Conservation (phyloP, 1,140 invertebrate genomes). For the Drosophila lowei region DNA sequence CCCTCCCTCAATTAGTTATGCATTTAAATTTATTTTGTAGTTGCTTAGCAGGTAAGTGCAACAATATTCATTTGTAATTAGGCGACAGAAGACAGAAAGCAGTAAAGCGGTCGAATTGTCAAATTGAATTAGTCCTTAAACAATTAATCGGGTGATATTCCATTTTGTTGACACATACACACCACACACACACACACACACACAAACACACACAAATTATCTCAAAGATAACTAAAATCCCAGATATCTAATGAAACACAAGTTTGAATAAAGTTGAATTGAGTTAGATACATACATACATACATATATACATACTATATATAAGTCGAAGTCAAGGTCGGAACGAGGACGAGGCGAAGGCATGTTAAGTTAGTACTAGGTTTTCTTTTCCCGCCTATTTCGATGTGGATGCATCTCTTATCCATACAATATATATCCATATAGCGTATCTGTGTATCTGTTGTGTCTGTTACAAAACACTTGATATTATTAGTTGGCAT, state of each 20-base stretch:
- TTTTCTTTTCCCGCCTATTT: conserved; percentile 24
- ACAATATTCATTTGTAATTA: conserved; percentile 63
- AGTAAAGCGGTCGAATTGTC: conserved; percentile 38
- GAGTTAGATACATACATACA: conserved; percentile 16
- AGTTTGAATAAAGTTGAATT: conserved; percentile 14
- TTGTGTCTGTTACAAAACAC: conserved; percentile 59
- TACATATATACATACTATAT: neutral
- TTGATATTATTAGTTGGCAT: conserved; percentile 76
- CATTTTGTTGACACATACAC: conserved; percentile 56
- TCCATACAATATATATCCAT: neutral
- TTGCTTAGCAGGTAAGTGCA: conserved; percentile 73
- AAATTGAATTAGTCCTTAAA: conserved; percentile 67
- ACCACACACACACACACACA: conserved; percentile 6
- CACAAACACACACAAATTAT: conserved; percentile 39
- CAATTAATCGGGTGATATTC: conserved; percentile 78
- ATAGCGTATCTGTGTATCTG: conserved; percentile 48
- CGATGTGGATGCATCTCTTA: conserved; percentile 31
- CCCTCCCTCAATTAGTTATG: conserved; percentile 47
- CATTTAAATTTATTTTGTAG: conserved; percentile 57
- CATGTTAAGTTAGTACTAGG: conserved; percentile 32
- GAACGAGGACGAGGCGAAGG: conserved; percentile 10
- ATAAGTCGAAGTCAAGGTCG: conserved; percentile 10
- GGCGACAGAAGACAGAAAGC: conserved; percentile 31
- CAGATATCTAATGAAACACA: conserved; percentile 13
- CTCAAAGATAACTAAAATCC: conserved; percentile 53